phyloP scores from a whole-genome alignment of 2,797 vertebrate species.

The Cynopterus sphinx region DNA sequence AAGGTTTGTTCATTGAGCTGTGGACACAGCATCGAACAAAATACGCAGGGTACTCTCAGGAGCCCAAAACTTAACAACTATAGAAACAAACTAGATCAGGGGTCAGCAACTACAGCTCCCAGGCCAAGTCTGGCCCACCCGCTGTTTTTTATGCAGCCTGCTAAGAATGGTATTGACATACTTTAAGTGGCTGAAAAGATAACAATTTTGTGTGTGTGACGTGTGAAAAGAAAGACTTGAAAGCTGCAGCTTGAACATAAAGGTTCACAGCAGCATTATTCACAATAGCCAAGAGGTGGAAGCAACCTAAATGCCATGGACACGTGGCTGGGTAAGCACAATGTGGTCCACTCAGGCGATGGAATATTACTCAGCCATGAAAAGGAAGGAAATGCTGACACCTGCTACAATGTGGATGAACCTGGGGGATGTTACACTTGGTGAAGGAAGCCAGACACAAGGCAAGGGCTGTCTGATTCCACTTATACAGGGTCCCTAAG shows the following conservation, averaged over 20 bases:
- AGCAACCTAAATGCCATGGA: background rate
- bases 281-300: background rate
- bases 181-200: background rate
- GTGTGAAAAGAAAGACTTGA: background rate
- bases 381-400: background rate
- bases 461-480: background rate
- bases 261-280: background rate
- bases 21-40: background rate
- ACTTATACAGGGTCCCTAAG: background rate
- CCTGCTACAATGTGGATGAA: background rate
- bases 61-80: background rate
- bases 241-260: background rate
- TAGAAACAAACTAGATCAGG: background rate
- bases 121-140: background rate
- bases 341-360: background rate
- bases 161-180: background rate
- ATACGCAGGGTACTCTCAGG: background rate
- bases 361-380: background rate
- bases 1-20: background rate
- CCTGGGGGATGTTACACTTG: background rate
- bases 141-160: background rate
- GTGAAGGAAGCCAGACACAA: background rate
- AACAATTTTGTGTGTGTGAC: background rate
- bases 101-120: background rate
- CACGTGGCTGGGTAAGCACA: background rate